Base-by-base conservation (phyloP, 2,797 vertebrate genomes). In the Lithobates pipiens region DNA sequence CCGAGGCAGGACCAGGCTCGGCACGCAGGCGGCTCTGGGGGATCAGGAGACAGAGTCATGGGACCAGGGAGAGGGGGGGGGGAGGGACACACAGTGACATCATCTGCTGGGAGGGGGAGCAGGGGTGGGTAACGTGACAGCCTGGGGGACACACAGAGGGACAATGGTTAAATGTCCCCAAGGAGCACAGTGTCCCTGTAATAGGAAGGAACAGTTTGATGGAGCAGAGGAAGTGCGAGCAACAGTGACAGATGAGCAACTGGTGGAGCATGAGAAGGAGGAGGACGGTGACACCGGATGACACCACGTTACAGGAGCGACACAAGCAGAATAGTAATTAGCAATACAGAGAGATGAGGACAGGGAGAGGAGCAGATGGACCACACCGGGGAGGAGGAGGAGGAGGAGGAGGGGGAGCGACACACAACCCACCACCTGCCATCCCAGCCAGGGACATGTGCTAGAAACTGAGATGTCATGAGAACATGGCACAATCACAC, bases 21-120 rank as follows among this genome's bases (percentile, higher is more conserved):
- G 54, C 61, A 79, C 76, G 80, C 85, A 86, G 93, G 88, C 93
- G 95, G 93, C 95, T 94, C 96, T 97, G 93, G 91, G 87, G 91
- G 91, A 91, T 89, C 85, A 88, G 84, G 27, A 85, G 77, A 80
- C 34, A 83, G 78, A 70, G 78, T 91, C 89, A 90, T 90, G 83
- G 88, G 85, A 88, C 86, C 39, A 67, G 72, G 77, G 77, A 54
- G 79, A 83, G 92, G 94, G 93, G 68, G 83, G 81, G 75, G 68
- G 92, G 94, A 67, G 50, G 15, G 13, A 77, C 65, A 73, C 39
- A 39, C 39, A 39, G 39, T 39, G 39, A 39, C 39, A 39, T 39
- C 39, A 39, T 46, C 44, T 76, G 86, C 63, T 76, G 70, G 71
- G 86, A 80, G 78, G 46, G 65, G 18, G 63, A 68, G 57, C 70